Evolutionary conservation across 2,888 invertebrate species (phyloP), one percentile per base, ranked within the genome.

Genomic region (Parnassius orleans): DNA sequence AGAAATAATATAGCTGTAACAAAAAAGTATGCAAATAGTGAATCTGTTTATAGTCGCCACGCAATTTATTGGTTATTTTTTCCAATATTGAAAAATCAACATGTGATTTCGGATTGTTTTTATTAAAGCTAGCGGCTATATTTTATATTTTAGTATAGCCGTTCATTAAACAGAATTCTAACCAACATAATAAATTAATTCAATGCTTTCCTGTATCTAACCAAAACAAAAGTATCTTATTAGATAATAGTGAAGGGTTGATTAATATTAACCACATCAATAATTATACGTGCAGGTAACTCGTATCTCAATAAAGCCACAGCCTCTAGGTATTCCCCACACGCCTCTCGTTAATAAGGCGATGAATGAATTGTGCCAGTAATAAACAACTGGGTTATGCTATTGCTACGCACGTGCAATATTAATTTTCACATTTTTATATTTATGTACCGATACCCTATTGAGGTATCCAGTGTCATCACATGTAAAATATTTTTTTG

Each of bases 261-360:
- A 83, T 77, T 73, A 76, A 72, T 54, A 82, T 77, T 73, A 75
- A 75, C 82, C 83, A 80, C 83, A 83, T 79, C 46, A 83, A 80
- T 79, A 71, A 74, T 74, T 73, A 68, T 71, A 44, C 52, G 66
- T 64, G 70, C 72, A 9, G 14, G 12, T 68, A 72, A 69, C 67
- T 71, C 71, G 72, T 66, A 71, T 68, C 72, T 68, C 58, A 69
- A 69, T 65, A 66, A 68, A 68, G 74, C 66, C 64, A 68, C 55
- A 55, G 47, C 72, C 72, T 71, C 69, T 69, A 67, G 74, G 72
- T 80, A 89, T 87, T 84, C 86, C 69, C 70, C 73, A 78, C 90
- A 89, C 90, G 89, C 75, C 72, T 79, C 69, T 69, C 66, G 68
- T 85, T 89, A 89, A 90, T 89, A 87, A 87, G 84, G 76, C 82